Percentiles rank a stretch among this genome's conserved stretches.
Conservation (phyloP, 64 coral and sea anemone genomes). For the Acropora tenuis region DNA sequence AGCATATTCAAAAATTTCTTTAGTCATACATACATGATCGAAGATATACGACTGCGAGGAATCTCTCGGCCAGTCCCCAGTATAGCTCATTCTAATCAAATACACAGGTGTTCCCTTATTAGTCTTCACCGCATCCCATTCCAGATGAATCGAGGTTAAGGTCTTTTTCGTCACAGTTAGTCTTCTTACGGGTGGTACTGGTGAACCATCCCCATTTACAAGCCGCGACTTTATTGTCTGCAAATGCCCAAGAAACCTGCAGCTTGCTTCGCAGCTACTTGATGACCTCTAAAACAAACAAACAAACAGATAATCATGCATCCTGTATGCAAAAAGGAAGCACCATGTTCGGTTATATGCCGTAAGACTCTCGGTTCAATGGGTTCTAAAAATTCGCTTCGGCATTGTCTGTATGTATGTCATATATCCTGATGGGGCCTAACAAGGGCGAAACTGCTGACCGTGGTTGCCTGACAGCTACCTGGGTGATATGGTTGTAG, state of each 20-base stretch:
- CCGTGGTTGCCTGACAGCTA: no score
- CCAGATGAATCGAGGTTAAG: not conserved
- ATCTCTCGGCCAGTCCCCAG: not conserved
- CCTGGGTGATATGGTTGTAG: no score
- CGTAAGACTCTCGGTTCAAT: no score
- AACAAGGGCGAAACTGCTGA: no score
- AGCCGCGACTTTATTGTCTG: not conserved
- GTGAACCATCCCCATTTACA: not conserved
- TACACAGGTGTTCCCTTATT: conserved; percentile 45
- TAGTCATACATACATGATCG: not conserved
- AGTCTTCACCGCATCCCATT: conserved; percentile 27
- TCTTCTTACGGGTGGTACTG: not conserved
- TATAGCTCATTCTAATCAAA: not conserved
- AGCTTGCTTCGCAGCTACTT: conserved; percentile 22
- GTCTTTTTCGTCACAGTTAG: not conserved
- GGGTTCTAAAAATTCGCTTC: no score
- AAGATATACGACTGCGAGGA: not conserved
- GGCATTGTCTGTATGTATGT: no score
- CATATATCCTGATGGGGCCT: no score
- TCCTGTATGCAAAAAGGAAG: no score
- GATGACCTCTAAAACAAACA: not conserved
- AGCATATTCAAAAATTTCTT: no score
- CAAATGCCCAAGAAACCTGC: not conserved
- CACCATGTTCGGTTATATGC: no score
- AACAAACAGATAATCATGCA: not conserved